These are phyloP conservation scores for Bursaphelenchus okinawaensis DNA, from an alignment of 2,888 invertebrate genomes.

Conservation along the genomic window DNA sequence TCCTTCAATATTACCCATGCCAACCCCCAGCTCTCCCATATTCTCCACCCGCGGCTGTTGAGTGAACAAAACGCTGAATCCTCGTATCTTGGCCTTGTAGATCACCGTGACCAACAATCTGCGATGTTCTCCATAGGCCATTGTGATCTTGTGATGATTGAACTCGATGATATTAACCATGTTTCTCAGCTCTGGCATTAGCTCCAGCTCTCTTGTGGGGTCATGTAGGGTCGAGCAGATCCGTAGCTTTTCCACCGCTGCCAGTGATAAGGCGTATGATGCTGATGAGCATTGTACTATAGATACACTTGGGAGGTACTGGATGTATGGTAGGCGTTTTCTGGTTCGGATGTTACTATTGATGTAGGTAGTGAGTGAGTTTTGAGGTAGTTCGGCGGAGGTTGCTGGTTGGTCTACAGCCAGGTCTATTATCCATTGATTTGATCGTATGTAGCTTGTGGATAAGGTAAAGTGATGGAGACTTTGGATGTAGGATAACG, in stretches of 20 bases:
- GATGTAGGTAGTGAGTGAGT: background rate
- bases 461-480: background rate
- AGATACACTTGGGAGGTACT: background rate
- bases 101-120: background rate
- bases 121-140: background rate
- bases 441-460: background rate
- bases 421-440: background rate
- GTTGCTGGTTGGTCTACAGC: background rate
- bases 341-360: background rate
- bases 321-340: background rate
- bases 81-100: background rate
- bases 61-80: background rate
- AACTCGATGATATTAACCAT: background rate
- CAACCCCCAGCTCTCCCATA: too few relatives aligned
- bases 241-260: background rate
- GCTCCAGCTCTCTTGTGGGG: background rate
- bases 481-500: background rate
- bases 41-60: too few relatives aligned
- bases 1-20: too few relatives aligned
- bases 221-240: background rate
- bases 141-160: background rate
- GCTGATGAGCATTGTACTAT: background rate
- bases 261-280: background rate
- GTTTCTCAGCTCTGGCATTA: background rate
- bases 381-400: background rate